Conservation (phyloP, 2,113 vertebrate species). For the Tragelaphus imberbis region DNA sequence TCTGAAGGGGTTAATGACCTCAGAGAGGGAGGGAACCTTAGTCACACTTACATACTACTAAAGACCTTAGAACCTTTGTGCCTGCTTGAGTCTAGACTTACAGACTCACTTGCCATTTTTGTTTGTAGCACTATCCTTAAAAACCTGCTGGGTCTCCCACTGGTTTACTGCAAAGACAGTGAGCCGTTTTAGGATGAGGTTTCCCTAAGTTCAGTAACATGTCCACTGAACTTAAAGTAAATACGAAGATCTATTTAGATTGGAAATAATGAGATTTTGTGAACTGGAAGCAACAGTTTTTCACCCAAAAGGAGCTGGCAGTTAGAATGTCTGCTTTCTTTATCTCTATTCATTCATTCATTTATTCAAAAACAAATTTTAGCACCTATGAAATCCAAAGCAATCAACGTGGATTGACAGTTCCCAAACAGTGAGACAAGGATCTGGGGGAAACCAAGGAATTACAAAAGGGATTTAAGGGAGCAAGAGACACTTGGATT, state of each 20-base stretch:
- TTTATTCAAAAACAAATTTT: neutral
- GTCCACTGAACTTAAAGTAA: neutral
- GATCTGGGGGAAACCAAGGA: neutral
- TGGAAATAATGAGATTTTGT: conserved; percentile 1
- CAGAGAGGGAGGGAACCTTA: neutral
- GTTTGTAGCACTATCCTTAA: neutral
- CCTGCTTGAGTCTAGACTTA: neutral
- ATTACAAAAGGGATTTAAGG: neutral
- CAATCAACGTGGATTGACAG: neutral
- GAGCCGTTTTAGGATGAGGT: neutral
- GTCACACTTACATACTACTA: neutral
- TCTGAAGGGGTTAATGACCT: neutral
- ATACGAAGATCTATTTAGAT: neutral
- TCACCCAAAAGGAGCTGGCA: neutral
- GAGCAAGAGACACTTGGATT: neutral
- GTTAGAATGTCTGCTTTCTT: conserved; percentile 6
- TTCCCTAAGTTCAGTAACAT: neutral
- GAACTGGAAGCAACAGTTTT: neutral
- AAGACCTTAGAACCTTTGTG: neutral
- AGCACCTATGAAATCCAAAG: neutral
- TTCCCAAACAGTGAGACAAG: neutral
- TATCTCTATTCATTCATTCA: neutral
- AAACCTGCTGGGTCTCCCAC: neutral
- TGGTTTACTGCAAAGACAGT: neutral
- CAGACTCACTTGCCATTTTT: neutral